A percentile compares a stretch with the other conserved stretches of the same genome.
phyloP scores from a whole-genome alignment of 1,140 invertebrate species.

The Samia ricini region DNA sequence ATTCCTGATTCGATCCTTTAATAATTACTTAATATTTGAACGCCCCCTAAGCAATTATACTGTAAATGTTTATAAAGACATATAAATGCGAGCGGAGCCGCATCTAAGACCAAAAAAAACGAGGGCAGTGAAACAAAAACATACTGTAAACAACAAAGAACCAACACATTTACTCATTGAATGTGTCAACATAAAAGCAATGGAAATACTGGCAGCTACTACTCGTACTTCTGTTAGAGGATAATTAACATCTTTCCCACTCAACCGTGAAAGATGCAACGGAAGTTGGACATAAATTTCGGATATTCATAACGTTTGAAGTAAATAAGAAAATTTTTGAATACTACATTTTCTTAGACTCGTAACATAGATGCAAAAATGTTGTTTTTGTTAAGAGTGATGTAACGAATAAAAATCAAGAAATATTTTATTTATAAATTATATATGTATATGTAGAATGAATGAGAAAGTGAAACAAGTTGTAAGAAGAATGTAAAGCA shows the following conservation, averaged over 20 bases:
- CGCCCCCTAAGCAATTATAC: too few species aligned
- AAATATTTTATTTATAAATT: too few species aligned
- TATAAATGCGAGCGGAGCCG: too few species aligned
- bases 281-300: constrained; percentile 21
- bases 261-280: constrained; percentile 48
- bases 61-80: too few species aligned
- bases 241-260: constrained; percentile 55
- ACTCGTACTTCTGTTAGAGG: constrained; percentile 65
- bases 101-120: too few species aligned
- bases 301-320: neutral
- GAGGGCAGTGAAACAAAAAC: neutral
- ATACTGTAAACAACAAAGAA: neutral
- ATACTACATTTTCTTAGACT: neutral
- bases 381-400: too few species aligned
- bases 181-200: constrained; percentile 9
- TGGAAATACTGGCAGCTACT: constrained; percentile 34
- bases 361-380: neutral
- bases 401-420: too few species aligned
- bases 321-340: neutral
- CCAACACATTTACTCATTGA: constrained; percentile 2
- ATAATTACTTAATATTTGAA: too few species aligned
- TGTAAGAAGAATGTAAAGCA: too few species aligned
- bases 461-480: too few species aligned
- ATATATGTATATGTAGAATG: too few species aligned
- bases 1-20: too few species aligned